Conservation (phyloP, 1,140 invertebrate species). For the Bathynomus jamesi region DNA sequence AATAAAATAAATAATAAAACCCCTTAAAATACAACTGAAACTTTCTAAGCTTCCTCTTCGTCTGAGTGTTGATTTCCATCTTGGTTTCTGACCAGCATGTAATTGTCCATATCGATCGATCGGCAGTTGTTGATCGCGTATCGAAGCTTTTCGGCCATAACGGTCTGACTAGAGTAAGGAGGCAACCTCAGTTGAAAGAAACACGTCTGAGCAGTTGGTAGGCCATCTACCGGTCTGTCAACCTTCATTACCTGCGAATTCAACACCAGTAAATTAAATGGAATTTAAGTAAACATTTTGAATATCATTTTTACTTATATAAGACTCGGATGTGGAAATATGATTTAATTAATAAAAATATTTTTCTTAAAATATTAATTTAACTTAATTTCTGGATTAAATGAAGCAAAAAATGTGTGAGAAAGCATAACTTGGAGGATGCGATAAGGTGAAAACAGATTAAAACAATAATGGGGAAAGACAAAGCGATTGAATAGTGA, state of each 20-base stretch:
- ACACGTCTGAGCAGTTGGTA: conserved; percentile 61
- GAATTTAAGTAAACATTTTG: too few species aligned
- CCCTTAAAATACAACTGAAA: too few species aligned
- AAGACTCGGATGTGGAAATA: background rate
- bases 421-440: too few species aligned
- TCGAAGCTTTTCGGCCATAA: conserved; percentile 55
- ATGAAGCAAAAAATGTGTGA: too few species aligned
- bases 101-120: conserved; percentile 66
- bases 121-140: conserved; percentile 62
- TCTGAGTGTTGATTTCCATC: conserved; percentile 30
- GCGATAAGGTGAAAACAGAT: too few species aligned
- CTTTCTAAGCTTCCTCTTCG: conserved; percentile 32
- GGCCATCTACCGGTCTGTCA: conserved; percentile 52
- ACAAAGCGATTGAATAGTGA: too few species aligned
- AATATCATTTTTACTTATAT: too few species aligned
- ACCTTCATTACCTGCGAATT: conserved; percentile 55
- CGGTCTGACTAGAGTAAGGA: conserved; percentile 52
- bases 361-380: too few species aligned
- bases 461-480: too few species aligned
- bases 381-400: too few species aligned
- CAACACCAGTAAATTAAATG: too few species aligned
- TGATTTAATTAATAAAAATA: conserved; percentile 4
- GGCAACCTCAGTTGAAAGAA: conserved; percentile 64
- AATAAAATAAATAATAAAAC: too few species aligned
- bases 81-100: conserved; percentile 57